Evolutionary conservation across 2,113 vertebrate genomes (phyloP), one percentile per base, ranked within the genome.

Genomic region (Lagenorhynchus albirostris): DNA sequence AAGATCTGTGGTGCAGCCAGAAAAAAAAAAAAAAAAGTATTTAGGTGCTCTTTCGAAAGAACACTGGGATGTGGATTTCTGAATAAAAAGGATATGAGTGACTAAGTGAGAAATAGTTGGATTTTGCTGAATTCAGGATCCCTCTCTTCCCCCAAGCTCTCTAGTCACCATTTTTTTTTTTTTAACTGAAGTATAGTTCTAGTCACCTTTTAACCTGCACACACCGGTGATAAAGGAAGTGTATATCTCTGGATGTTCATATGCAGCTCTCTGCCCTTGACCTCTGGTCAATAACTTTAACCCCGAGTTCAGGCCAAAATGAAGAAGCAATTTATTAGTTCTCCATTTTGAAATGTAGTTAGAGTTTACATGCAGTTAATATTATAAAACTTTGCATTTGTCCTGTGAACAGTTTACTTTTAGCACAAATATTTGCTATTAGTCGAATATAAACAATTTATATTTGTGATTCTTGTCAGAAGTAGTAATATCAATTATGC

Each of bases 281-380:
- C 68, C 5, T 88, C 71, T 23, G 50, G 31, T 92, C 25, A 68
- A 50, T 74, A 77, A 47, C 41, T 81, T 96, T 58, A 92, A 96
- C 55, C 91, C 50, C 31, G 10, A 88, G 11, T 44, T 96, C 74
- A 89, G 70, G 31, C 12, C 87, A 95, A 94, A 90, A 76, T 74
- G 53, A 96, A 95, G 20, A 36, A 87, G 74, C 80, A 80, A 74
- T 94, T 11, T 68, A 87, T 53, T 86, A 62, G 82, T 62, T 94
- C 79, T 94, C 60, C 73, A 89, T 84, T 92, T 95, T 70, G 83
- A 97, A 96, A 96, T 94, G 21, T 50, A 73, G 21, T 84, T 91
- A 77, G 44, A 86, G 23, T 67, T 77, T 55, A 86, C 25, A 90
- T 73, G 53, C 25, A 94, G 38, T 90, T 96, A 68, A 82, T 79